Percentiles rank a stretch among this genome's conserved stretches.
Evolutionary conservation across 2,797 vertebrate species (phyloP).

Genomic region (Parauchenoglanis punctatus): DNA sequence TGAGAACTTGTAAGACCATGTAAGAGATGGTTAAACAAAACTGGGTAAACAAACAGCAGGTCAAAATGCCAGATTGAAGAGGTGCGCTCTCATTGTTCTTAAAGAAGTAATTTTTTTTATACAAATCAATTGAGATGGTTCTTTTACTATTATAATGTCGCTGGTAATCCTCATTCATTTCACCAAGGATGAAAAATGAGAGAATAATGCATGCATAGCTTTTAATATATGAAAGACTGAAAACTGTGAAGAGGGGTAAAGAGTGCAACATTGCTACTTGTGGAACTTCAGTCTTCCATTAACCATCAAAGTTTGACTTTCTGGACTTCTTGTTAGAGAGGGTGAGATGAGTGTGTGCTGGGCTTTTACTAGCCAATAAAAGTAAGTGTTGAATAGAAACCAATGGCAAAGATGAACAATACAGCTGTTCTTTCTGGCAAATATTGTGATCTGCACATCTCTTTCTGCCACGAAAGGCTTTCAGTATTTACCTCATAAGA

Average conservation of each 20-base stretch:
- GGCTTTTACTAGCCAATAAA: conserved; percentile 42
- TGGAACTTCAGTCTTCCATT: conserved; percentile 37
- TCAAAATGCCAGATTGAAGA: conserved; percentile 2
- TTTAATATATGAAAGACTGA: conserved; percentile 43
- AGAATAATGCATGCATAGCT: conserved; percentile 52
- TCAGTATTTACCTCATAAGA: conserved; percentile 1
- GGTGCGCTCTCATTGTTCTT: not conserved
- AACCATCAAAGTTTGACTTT: conserved; percentile 18
- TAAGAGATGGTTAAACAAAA: not conserved
- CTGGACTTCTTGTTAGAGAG: conserved; percentile 12
- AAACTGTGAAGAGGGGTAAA: not conserved
- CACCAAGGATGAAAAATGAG: conserved; percentile 54
- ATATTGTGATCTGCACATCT: conserved; percentile 15
- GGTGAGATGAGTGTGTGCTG: conserved; percentile 28
- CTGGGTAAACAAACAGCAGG: conserved; percentile 24
- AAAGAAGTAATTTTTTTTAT: conserved; percentile 33
- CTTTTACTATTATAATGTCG: conserved; percentile 67
- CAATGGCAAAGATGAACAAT: conserved; percentile 15
- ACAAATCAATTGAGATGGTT: conserved; percentile 47
- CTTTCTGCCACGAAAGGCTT: conserved; percentile 9
- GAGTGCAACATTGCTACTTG: conserved; percentile 7
- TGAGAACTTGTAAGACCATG: not conserved
- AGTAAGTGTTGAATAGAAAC: conserved; percentile 6
- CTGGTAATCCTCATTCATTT: conserved; percentile 63
- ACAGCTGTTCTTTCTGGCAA: conserved; percentile 38